Conservation (phyloP, 2,888 invertebrate species). For the Hyalella azteca region DNA sequence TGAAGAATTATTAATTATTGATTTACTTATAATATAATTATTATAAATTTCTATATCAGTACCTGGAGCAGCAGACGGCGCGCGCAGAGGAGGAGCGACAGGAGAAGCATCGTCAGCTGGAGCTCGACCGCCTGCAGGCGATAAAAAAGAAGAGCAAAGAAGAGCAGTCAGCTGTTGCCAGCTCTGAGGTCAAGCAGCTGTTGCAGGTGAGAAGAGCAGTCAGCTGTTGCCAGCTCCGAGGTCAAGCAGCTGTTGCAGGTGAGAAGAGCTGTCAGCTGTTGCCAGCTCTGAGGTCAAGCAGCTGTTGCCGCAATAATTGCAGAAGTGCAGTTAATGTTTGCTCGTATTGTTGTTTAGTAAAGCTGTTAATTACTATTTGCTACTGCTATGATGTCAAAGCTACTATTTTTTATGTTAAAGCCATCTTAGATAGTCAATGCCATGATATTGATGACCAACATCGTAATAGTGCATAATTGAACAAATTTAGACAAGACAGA, state of each 20-base stretch:
- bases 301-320: constrained; percentile 62
- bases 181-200: constrained; percentile 94
- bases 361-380: neutral
- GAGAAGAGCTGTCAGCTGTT: constrained; percentile 93
- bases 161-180: constrained; percentile 94
- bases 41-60: too few relatives aligned
- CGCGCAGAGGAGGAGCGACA: constrained; percentile 72
- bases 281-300: constrained; percentile 97
- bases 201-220: constrained; percentile 70
- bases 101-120: constrained; percentile 72
- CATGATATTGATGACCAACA: too few relatives aligned
- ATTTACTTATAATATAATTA: too few relatives aligned
- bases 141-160: constrained; percentile 92
- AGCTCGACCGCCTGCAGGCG: constrained; percentile 69
- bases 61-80: constrained; percentile 82
- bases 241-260: too few relatives aligned
- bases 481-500: too few relatives aligned
- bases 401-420: too few relatives aligned
- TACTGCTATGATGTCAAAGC: neutral
- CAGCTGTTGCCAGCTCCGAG: neutral
- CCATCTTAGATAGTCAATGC: too few relatives aligned
- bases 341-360: neutral
- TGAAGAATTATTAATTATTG: too few relatives aligned
- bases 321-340: neutral
- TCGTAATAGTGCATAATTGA: too few relatives aligned